phyloP scores from a whole-genome alignment of 1,140 invertebrate genomes.

The Drosophila punjabiensis region DNA sequence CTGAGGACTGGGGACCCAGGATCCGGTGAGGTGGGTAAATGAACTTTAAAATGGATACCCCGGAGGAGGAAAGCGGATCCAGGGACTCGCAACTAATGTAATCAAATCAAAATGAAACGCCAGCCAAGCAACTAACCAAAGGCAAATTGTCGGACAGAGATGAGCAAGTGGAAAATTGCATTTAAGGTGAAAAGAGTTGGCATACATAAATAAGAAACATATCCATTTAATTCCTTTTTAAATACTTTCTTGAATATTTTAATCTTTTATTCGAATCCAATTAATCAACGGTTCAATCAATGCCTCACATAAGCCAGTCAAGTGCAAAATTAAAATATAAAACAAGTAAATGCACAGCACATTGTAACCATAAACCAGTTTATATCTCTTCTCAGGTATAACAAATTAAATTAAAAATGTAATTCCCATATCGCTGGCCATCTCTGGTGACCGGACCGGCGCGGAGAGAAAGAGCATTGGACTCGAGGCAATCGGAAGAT shows the following conservation, averaged over 20 bases:
- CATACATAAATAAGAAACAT: not conserved
- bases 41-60: conserved; percentile 75
- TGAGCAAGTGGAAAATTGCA: conserved; percentile 12
- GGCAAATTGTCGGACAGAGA: conserved; percentile 51
- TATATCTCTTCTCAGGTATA: conserved; percentile 3
- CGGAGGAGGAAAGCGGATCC: conserved; percentile 27
- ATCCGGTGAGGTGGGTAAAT: conserved; percentile 63
- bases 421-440: conserved; percentile 33
- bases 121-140: conserved; percentile 66
- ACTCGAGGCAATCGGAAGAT: conserved; percentile 50
- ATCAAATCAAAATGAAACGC: conserved; percentile 77
- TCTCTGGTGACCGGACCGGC: conserved; percentile 14
- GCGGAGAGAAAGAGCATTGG: conserved; percentile 49
- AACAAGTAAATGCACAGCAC: not conserved
- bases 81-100: conserved; percentile 64
- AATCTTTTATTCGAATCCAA: not conserved
- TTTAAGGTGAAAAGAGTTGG: conserved; percentile 1
- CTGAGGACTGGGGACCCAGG: not conserved
- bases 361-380: conserved; percentile 21
- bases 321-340: not conserved
- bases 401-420: conserved; percentile 37
- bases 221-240: not conserved
- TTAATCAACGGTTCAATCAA: not conserved
- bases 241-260: not conserved
- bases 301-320: not conserved